Evolutionary conservation across 1,140 invertebrate genomes (phyloP).

Genomic region (Onthophagus taurus): DNA sequence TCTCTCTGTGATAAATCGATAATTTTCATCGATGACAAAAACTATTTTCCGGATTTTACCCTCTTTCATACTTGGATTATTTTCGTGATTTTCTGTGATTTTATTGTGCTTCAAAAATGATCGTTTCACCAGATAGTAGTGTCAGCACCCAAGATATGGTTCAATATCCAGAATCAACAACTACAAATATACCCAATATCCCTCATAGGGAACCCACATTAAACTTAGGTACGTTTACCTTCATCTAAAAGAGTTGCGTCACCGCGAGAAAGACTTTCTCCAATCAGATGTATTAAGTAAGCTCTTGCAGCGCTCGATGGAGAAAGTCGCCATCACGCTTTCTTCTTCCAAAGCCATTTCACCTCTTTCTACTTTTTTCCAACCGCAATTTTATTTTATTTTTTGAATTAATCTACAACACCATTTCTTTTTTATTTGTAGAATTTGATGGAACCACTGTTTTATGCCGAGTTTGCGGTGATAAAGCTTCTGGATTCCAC

Average conservation of each 20-base stretch:
- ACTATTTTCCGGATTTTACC: no score
- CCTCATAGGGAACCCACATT: conserved; percentile 31
- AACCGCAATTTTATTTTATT: no score
- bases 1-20: no score
- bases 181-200: conserved; percentile 21
- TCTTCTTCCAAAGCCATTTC: no score
- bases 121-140: conserved; percentile 33
- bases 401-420: no score
- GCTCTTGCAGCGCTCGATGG: no score
- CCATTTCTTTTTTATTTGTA: conserved; percentile 57
- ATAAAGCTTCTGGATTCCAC: conserved; percentile 98
- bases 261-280: background rate
- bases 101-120: conserved; percentile 24
- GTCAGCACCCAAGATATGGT: conserved; percentile 25
- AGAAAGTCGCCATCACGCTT: no score
- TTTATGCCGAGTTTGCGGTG: conserved; percentile 94
- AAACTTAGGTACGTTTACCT: conserved; percentile 32
- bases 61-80: background rate
- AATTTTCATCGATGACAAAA: no score
- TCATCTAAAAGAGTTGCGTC: conserved; percentile 3
- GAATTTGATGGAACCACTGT: conserved; percentile 98
- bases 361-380: no score
- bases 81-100: conserved; percentile 7
- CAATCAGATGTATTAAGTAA: background rate
- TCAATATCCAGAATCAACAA: conserved; percentile 29